Evolutionary conservation across 2,888 invertebrate genomes (phyloP), one percentile per base, ranked within the genome.

Genomic region (Ecliptopera silaceata): DNA sequence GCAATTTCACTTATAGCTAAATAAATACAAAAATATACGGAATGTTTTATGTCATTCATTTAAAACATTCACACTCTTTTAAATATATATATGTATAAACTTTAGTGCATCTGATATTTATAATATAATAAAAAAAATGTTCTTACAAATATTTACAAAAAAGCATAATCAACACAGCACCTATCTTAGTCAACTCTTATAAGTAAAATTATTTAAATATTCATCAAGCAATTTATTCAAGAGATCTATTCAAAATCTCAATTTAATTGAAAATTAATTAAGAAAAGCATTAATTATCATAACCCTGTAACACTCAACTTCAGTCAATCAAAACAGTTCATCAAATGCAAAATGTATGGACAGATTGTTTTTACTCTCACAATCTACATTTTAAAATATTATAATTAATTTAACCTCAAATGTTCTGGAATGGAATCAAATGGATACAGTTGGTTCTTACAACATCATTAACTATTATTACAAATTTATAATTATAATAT

Each of bases 1-100:
- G 43, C 22, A 13, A 22, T 43, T 20, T 26, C 15, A 12, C 48
- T 53, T 52, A 48, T 4, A 38, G 6, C 54, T 59, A 54, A 22
- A 50, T 50, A 55, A 54, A 59, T 59, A 59, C 53, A 59, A 56
- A 56, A 60, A 60, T 56, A 56, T 53, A 56, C 31, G 56, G 59
- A 60, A 60, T 53, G 56, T 4, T 51, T 34, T 26, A 47, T 43
- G 29, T 49, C 51, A 48, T 44, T 54, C 29, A 20, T 48, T 44
- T 3, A 43, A 15, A 31, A 36, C 39, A 29, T 43, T 20, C 17
- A 18, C 15, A 13, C 11, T 18, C 15, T n/a, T 5, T 18, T 39
- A 3, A 15, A 36, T 13, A 31, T n/a, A 11, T n/a, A 13, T 34
- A 2, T 34, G 6, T 22, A 22, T 22, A 1, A 26, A 26, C 26